These are phyloP conservation scores for Seriola aureovittata DNA, from an alignment of 2,113 vertebrate species.

Conservation along the genomic window DNA sequence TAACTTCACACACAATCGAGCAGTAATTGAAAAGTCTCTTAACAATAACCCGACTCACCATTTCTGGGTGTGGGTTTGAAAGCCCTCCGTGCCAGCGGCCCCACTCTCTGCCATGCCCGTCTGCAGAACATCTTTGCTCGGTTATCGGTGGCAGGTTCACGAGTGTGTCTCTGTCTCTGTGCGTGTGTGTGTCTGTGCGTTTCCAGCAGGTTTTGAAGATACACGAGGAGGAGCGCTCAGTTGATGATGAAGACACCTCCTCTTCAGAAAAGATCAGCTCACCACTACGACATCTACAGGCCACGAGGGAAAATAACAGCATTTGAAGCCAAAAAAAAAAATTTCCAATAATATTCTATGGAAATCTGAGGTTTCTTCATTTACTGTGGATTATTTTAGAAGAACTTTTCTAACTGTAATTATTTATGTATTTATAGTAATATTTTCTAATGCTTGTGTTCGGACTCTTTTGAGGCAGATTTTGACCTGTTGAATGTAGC, in stretches of 20 bases:
- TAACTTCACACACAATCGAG: fast-evolving
- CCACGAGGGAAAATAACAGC: neutral
- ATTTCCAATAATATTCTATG: neutral
- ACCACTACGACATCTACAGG: constrained; percentile 40
- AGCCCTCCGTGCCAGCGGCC: constrained; percentile 80
- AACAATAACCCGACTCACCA: constrained; percentile 63
- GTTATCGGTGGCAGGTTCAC: neutral
- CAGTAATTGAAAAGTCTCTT: neutral
- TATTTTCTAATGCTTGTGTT: neutral
- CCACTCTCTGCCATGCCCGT: constrained; percentile 85
- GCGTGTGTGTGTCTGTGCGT: constrained; percentile 5
- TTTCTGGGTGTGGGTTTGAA: constrained; percentile 48
- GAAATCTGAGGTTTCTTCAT: neutral
- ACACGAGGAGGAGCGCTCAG: constrained; percentile 8
- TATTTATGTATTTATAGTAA: too few species aligned
- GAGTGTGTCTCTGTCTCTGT: neutral
- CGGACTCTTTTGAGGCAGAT: neutral
- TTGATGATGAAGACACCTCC: constrained; percentile 12
- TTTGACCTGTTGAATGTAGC: too few species aligned
- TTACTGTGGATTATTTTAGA: too few species aligned
- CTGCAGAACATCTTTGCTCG: constrained; percentile 85
- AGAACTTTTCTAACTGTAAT: neutral
- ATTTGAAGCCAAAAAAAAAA: too few species aligned
- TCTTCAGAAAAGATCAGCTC: too few species aligned
- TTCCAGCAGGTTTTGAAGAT: constrained; percentile 22